Base-by-base conservation (phyloP, 1,140 invertebrate genomes). In the Samia ricini region DNA sequence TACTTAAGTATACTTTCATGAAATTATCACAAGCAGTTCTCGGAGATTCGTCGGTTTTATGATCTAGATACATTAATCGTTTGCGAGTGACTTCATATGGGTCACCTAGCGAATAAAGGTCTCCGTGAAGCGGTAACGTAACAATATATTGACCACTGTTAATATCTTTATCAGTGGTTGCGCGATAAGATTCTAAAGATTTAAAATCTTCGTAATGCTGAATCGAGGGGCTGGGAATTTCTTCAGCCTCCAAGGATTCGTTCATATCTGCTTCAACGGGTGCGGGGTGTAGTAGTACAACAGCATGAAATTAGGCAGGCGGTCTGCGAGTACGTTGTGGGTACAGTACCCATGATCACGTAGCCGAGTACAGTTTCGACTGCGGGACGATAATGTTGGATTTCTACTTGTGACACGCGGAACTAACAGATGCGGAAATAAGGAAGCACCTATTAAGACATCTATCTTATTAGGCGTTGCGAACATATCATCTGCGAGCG, bases 1-100 rank as follows among this genome's bases (percentile, higher is more conserved):
- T 70, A 21, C 61, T 51, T 12, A 66, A 6, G 24, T 71, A 71
- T 20, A 64, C 59, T 15, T 21, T 23, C 21, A 71, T 67, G 8
- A 60, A 49, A 22, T 55, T 33, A 49, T 71, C 33, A 29, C 68
- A 71, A 6, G 36, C 62, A 18, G 49, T 15, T 19, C 54, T 24
- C 8, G 64, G 8, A 3, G 58, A 61, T 22, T 58, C 33, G 54
- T 66, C 36, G 23, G 61, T 36, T 21, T 61, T 66, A 12, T 59
- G 33, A 51, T 66, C 64, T 0, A 66, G 48, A 10, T 48, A 66
- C 24, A 57, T 21, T 15, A 66, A 61, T 19, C 64, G 36, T 56
- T 24, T 56, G 54, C 59, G 58, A 51, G 64, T 59, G 52, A 48
- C 61, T 42, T 48, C 33, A 21, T 49, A 51, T 0, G 59, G 57